Conservation (phyloP, 1,140 invertebrate genomes). For the Dermatophagoides farinae region DNA sequence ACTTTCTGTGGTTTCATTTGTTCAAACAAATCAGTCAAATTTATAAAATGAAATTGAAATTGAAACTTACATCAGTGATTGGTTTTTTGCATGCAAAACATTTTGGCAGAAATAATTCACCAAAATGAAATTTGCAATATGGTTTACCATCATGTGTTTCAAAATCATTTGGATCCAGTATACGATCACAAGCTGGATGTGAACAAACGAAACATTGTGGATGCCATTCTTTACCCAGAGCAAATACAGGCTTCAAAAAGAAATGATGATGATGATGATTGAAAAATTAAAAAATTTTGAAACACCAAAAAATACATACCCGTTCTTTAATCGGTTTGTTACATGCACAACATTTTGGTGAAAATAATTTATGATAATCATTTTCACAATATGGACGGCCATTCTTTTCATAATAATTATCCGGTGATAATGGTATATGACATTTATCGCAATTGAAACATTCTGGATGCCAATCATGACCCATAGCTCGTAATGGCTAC, state of each 20-base stretch:
- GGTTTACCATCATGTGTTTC: constrained; percentile 52
- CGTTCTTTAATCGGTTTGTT: constrained; percentile 8
- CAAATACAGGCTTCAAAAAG: constrained; percentile 24
- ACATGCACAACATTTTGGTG: constrained; percentile 28
- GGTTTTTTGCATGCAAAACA: constrained; percentile 96
- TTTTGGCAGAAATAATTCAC: constrained; percentile 88
- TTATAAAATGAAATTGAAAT: constrained; percentile 25
- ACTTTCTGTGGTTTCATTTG: constrained; percentile 46
- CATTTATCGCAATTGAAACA: constrained; percentile 33
- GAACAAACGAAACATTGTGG: constrained; percentile 93
- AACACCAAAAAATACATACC: not conserved
- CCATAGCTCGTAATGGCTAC: constrained; percentile 26
- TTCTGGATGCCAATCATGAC: constrained; percentile 33
- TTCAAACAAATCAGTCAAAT: not conserved
- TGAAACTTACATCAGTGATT: constrained; percentile 64
- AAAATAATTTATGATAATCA: constrained; percentile 34
- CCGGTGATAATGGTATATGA: constrained; percentile 17
- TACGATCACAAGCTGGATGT: constrained; percentile 86
- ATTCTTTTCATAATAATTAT: constrained; percentile 32
- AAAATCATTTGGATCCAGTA: constrained; percentile 37
- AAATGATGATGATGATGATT: not conserved
- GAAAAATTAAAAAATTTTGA: not conserved
- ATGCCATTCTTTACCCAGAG: constrained; percentile 96
- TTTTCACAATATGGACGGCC: constrained; percentile 32
- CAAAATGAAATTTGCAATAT: constrained; percentile 94